Percentiles rank a stretch among this genome's conserved stretches.
phyloP scores from a whole-genome alignment of 2,888 invertebrate species.

The Alcis repandata region DNA sequence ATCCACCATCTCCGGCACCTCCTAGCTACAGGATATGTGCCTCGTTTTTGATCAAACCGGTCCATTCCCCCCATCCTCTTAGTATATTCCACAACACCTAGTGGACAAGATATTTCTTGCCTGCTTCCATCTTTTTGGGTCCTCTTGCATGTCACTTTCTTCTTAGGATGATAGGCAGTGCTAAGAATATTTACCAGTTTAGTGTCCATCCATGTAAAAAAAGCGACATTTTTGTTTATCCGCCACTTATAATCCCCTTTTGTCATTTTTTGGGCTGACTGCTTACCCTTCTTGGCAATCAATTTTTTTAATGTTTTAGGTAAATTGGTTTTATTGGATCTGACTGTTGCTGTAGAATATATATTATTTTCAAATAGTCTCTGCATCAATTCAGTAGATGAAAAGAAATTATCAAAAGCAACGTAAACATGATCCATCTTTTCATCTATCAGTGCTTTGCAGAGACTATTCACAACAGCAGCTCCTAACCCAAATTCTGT shows the following conservation, averaged over 20 bases:
- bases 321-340: constrained; percentile 34
- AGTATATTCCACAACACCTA: constrained; percentile 34
- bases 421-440: constrained; percentile 34
- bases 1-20: constrained; percentile 38
- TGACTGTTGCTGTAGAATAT: constrained; percentile 34
- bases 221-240: constrained; percentile 35
- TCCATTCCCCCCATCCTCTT: constrained; percentile 40
- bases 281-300: constrained; percentile 26
- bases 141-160: constrained; percentile 32
- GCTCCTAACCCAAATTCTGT: constrained; percentile 39
- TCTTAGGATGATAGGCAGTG: constrained; percentile 33
- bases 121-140: constrained; percentile 43
- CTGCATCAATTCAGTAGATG: constrained; percentile 21
- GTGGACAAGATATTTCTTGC: constrained; percentile 31
- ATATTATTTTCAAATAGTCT: constrained; percentile 31
- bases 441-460: constrained; percentile 37
- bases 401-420: constrained; percentile 36
- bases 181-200: constrained; percentile 29
- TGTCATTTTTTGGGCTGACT: constrained; percentile 25
- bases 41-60: constrained; percentile 35
- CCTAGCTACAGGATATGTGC: constrained; percentile 21
- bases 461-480: constrained; percentile 36
- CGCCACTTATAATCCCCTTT: constrained; percentile 40
- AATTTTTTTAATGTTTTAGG: constrained; percentile 32
- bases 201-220: constrained; percentile 32